These are phyloP conservation scores for Drosophila orosa DNA, from an alignment of 1,140 invertebrate genomes.

Conservation along the genomic window DNA sequence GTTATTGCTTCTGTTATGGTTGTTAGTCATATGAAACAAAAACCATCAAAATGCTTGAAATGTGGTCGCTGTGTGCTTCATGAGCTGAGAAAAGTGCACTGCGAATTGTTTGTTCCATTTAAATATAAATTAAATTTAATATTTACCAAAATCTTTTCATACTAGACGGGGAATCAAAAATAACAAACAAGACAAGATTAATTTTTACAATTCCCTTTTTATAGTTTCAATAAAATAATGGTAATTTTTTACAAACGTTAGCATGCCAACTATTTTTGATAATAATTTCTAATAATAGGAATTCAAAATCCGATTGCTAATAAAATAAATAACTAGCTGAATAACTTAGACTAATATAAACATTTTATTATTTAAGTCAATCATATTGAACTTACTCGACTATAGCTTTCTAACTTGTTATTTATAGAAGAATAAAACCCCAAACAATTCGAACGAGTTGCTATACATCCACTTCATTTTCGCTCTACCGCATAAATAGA, in stretches of 20 bases:
- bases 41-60: conserved; percentile 42
- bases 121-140: background rate
- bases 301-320: no score
- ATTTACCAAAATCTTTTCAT: background rate
- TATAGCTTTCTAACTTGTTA: background rate
- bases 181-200: background rate
- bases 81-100: conserved; percentile 19
- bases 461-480: conserved; percentile 8
- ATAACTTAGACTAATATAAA: no score
- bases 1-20: conserved; percentile 39
- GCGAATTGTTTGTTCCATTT: background rate
- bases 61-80: conserved; percentile 30
- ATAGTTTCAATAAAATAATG: no score
- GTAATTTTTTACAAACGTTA: no score
- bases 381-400: background rate
- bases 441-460: conserved; percentile 6
- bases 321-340: no score
- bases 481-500: conserved; percentile 28
- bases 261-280: no score
- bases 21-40: conserved; percentile 61
- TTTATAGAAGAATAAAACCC: conserved; percentile 12
- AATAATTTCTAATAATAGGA: no score
- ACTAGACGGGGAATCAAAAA: background rate
- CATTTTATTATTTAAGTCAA: no score
- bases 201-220: background rate